Evolutionary conservation across 2,797 vertebrate species (phyloP).

Genomic region (Danionella dracula): DNA sequence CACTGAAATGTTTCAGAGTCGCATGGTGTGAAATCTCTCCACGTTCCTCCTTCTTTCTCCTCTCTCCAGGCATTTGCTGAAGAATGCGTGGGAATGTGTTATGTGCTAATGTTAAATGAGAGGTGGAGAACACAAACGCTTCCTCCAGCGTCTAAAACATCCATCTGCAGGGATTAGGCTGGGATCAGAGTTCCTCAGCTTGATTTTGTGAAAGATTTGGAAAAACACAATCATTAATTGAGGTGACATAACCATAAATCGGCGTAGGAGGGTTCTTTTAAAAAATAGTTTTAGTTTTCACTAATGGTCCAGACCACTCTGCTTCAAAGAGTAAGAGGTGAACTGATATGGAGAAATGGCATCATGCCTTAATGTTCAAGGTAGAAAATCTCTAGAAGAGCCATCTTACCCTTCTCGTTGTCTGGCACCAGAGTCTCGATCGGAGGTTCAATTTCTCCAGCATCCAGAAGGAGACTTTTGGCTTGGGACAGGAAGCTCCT

Average conservation of each 20-base stretch:
- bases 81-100: conserved; percentile 75
- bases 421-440: conserved; percentile 78
- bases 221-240: no score
- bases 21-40: conserved; percentile 11
- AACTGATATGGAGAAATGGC: no score
- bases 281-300: no score
- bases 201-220: conserved; percentile 39
- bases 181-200: conserved; percentile 47
- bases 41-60: conserved; percentile 40
- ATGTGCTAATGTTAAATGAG: conserved; percentile 77
- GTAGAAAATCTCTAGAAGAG: not conserved
- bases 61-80: conserved; percentile 61
- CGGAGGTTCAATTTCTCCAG: conserved; percentile 75
- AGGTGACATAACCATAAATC: no score
- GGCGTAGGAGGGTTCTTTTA: no score
- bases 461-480: conserved; percentile 69
- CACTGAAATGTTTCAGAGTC: no score
- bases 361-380: not conserved
- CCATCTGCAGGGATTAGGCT: conserved; percentile 37
- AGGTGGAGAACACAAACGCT: conserved; percentile 68
- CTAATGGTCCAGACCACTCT: no score
- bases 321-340: not conserved
- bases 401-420: conserved; percentile 72
- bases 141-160: conserved; percentile 67
- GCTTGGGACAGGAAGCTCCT: conserved; percentile 76